Evolutionary conservation across 2,113 vertebrate species (phyloP).

Genomic region (Rhynchomys soricoides): DNA sequence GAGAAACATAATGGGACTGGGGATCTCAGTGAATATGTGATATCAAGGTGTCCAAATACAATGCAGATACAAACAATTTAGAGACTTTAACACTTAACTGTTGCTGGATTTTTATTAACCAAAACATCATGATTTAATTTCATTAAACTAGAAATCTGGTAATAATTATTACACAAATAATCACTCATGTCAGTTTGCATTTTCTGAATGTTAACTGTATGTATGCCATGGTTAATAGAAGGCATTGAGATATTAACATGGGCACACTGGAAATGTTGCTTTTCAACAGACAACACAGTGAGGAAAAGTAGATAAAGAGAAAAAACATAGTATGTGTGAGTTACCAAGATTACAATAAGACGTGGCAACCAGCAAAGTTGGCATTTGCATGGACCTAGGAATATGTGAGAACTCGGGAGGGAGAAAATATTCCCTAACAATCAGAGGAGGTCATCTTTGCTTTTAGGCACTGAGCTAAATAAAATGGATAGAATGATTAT

Average conservation of each 20-base stretch:
- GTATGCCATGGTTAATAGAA: not conserved
- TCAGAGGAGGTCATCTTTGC: too few species aligned
- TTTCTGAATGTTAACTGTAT: not conserved
- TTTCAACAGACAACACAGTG: not conserved
- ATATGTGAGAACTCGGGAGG: not conserved
- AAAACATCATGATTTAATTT: not conserved
- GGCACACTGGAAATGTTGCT: not conserved
- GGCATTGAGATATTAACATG: not conserved
- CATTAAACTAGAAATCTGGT: not conserved
- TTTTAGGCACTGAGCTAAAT: not conserved
- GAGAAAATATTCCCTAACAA: not conserved
- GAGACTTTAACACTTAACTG: not conserved
- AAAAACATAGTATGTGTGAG: not conserved
- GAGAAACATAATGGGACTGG: not conserved
- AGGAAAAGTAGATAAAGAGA: not conserved
- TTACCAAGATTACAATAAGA: not conserved
- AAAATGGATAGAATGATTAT: not conserved
- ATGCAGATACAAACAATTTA: not conserved
- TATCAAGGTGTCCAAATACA: not conserved
- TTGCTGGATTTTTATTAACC: not conserved
- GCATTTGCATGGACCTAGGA: not conserved
- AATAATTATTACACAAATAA: conserved; percentile 11
- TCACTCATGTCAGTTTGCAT: not conserved
- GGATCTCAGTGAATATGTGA: not conserved
- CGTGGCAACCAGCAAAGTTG: not conserved